These are phyloP conservation scores for Radopholus similis DNA, from an alignment of 1,140 invertebrate species.

Conservation along the genomic window DNA sequence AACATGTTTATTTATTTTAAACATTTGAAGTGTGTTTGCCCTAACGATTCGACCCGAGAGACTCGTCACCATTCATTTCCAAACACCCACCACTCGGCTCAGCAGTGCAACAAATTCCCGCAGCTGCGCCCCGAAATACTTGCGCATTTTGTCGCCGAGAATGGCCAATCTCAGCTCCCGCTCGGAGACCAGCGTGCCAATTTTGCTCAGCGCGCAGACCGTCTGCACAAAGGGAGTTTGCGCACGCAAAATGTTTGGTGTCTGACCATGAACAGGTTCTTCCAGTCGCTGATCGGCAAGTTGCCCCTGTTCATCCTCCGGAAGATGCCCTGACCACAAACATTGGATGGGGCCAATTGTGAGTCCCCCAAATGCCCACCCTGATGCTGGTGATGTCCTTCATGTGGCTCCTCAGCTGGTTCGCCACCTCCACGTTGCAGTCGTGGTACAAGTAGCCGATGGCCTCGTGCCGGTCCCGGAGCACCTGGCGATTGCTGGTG, in stretches of 20 bases:
- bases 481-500: slow-evolving; percentile 34
- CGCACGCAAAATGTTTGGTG: neutral
- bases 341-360: neutral
- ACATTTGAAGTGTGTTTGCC: too few species aligned
- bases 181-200: slow-evolving; percentile 31
- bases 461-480: slow-evolving; percentile 43
- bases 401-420: slow-evolving; percentile 27
- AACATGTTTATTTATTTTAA: too few species aligned
- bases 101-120: slow-evolving; percentile 20
- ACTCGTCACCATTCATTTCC: neutral
- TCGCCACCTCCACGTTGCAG: slow-evolving; percentile 43
- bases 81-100: slow-evolving; percentile 21
- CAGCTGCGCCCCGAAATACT: slow-evolving; percentile 38
- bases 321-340: slow-evolving; percentile 35
- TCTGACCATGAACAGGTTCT: slow-evolving; percentile 40
- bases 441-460: slow-evolving; percentile 53
- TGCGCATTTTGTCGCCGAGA: slow-evolving; percentile 31
- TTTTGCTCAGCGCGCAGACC: slow-evolving; percentile 37
- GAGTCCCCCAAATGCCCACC: slow-evolving; percentile 7
- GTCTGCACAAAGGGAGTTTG: slow-evolving; percentile 24
- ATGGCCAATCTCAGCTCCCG: slow-evolving; percentile 37
- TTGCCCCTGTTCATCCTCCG: slow-evolving; percentile 38
- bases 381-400: slow-evolving; percentile 33
- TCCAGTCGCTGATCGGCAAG: slow-evolving; percentile 42
- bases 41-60: too few species aligned